Evolutionary conservation across 2,113 vertebrate genomes (phyloP), one percentile per base, ranked within the genome.

Genomic region (Boleophthalmus pectinirostris): DNA sequence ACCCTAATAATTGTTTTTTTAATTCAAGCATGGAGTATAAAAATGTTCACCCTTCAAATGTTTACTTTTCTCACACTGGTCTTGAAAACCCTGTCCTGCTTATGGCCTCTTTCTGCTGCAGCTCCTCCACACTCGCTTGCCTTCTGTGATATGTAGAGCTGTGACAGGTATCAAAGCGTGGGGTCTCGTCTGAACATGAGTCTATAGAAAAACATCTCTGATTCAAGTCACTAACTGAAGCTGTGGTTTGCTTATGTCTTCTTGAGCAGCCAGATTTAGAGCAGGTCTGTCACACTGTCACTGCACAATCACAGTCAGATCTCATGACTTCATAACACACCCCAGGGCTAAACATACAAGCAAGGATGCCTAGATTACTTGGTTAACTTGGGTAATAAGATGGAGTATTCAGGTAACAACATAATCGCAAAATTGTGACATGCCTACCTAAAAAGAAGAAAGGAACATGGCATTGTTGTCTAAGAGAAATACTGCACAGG

Each of bases 161-260:
- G 56, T 82, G 85, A 79, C 86, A 84, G 84, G 74, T 75, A 83
- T 86, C 83, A 87, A 81, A 88, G 86, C 74, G 23, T 47, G 76
- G 74, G 7, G 72, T 66, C 81, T 75, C 74, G 84, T 89, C 78
- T 81, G 74, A 80, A 82, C 85, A 87, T 43, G 80, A 86, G 63
- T 61, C 54, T 78, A 85, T 80, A 74, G 69, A 70, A 77, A 43
- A 75, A 70, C 16, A 14, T 70, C 69, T 85, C 68, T 84, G 78
- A 79, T 82, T 85, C 58, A 83, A 77, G 79, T 75, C 53, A 3
- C 49, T 78, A 80, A 87, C 81, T 80, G 74, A 69, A 71, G 69
- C 73, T 75, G 77, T 69, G 77, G 81, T 81, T 81, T 70, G 77
- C 81, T 77, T 70, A 81, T 86, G 45, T 79, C 82, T 81, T 29